Evolutionary conservation across 2,888 invertebrate genomes (phyloP).

Genomic region (Phytoseiulus persimilis): DNA sequence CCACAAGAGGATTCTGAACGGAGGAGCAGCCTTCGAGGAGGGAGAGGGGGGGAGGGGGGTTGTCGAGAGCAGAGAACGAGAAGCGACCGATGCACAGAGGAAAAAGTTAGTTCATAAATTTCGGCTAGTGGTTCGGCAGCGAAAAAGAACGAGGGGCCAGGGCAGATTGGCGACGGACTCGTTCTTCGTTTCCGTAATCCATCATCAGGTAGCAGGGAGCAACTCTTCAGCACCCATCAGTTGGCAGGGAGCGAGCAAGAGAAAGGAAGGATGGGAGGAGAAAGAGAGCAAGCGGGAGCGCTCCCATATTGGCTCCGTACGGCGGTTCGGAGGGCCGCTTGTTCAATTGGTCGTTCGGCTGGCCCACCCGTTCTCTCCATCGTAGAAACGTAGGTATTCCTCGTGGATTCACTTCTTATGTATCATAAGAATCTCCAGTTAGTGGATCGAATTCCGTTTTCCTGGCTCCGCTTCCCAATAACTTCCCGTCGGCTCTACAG

Average conservation of each 20-base stretch:
- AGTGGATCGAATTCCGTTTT: neutral
- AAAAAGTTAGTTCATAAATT: neutral
- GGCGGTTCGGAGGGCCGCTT: neutral
- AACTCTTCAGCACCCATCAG: conserved; percentile 5
- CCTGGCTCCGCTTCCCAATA: neutral
- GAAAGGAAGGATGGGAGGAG: neutral
- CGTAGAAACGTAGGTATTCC: neutral
- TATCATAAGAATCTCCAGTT: neutral
- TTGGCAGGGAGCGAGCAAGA: neutral
- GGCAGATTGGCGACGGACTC: neutral
- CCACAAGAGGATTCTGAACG: too few relatives aligned
- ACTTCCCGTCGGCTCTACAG: neutral
- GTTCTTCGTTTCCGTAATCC: conserved; percentile 5
- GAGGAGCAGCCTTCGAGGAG: neutral
- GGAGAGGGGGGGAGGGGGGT: neutral
- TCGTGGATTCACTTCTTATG: neutral
- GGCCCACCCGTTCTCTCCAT: neutral
- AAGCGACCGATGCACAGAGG: neutral
- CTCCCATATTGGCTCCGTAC: neutral
- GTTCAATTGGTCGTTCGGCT: neutral
- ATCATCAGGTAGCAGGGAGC: neutral
- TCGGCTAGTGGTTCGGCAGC: neutral
- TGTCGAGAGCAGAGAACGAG: neutral
- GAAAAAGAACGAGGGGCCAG: neutral
- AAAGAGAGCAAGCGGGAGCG: neutral